Percentiles rank a stretch among this genome's conserved stretches.
Evolutionary conservation across 2,113 vertebrate species (phyloP).

Genomic region (Cranoglanis bouderius): DNA sequence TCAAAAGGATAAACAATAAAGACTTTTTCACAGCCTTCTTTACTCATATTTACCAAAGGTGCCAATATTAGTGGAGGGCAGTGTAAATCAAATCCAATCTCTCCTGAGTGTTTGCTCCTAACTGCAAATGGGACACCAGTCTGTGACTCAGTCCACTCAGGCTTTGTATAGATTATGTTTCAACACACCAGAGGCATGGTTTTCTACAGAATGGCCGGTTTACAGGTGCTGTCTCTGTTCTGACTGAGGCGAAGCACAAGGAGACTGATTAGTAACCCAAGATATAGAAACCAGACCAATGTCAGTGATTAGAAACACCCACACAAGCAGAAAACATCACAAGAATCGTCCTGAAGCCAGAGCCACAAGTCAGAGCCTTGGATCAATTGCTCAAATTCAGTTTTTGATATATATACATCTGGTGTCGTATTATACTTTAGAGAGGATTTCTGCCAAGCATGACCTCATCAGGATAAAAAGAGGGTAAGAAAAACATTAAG

Average conservation of each 20-base stretch:
- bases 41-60: too few species aligned
- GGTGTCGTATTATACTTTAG: not conserved
- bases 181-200: not conserved
- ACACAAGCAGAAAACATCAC: conserved; percentile 29
- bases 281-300: not conserved
- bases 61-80: too few species aligned
- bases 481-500: not conserved
- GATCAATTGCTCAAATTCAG: not conserved
- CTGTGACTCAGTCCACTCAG: conserved; percentile 43
- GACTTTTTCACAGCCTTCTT: too few species aligned
- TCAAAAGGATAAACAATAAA: too few species aligned
- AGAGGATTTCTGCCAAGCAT: not conserved
- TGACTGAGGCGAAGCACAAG: not conserved
- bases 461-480: not conserved
- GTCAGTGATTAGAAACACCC: not conserved
- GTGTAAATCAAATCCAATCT: too few species aligned
- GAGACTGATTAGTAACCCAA: not conserved
- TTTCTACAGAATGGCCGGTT: not conserved
- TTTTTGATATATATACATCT: not conserved
- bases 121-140: conserved; percentile 38
- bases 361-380: not conserved
- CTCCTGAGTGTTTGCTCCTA: too few species aligned
- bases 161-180: conserved; percentile 25
- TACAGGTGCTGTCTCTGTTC: not conserved
- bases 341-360: too few species aligned